Evolutionary conservation across 2,888 invertebrate genomes (phyloP).

Genomic region (Phanerotoma sp.): DNA sequence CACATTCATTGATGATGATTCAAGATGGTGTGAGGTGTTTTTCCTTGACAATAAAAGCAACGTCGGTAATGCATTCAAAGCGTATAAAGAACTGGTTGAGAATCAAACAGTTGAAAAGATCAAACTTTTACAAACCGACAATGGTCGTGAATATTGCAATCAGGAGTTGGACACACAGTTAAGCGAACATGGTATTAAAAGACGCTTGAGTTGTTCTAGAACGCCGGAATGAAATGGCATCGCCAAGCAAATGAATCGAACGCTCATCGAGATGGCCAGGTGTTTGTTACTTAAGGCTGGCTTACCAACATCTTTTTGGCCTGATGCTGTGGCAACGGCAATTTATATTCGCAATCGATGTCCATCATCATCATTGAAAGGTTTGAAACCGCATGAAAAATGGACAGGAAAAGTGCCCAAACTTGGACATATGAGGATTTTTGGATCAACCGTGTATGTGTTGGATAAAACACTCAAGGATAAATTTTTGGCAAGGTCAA

Average conservation of each 20-base stretch:
- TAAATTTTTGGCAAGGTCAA: slow-evolving; percentile 19
- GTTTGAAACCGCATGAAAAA: slow-evolving; percentile 18
- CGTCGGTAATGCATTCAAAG: slow-evolving; percentile 4
- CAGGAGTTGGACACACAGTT: slow-evolving; percentile 16
- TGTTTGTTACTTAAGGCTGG: slow-evolving; percentile 33
- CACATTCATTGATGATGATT: background rate
- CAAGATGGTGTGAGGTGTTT: slow-evolving; percentile 27
- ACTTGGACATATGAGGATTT: background rate
- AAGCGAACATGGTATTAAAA: slow-evolving; percentile 15
- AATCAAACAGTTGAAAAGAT: slow-evolving; percentile 6
- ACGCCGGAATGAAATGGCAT: slow-evolving; percentile 34
- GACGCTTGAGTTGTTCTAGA: slow-evolving; percentile 22
- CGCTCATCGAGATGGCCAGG: slow-evolving; percentile 37
- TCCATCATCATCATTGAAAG: slow-evolving; percentile 21
- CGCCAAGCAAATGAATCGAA: slow-evolving; percentile 34
- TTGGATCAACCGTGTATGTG: slow-evolving; percentile 13
- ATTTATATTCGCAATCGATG: slow-evolving; percentile 32
- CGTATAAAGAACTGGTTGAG: background rate
- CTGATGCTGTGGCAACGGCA: slow-evolving; percentile 36
- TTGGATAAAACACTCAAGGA: slow-evolving; percentile 16
- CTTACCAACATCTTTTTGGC: slow-evolving; percentile 37
- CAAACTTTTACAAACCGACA: slow-evolving; percentile 7
- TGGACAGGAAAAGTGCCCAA: background rate
- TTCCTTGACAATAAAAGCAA: slow-evolving; percentile 24
- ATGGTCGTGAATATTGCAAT: slow-evolving; percentile 7